Evolutionary conservation across 2,888 invertebrate genomes (phyloP).

Genomic region (Volucella inanis): DNA sequence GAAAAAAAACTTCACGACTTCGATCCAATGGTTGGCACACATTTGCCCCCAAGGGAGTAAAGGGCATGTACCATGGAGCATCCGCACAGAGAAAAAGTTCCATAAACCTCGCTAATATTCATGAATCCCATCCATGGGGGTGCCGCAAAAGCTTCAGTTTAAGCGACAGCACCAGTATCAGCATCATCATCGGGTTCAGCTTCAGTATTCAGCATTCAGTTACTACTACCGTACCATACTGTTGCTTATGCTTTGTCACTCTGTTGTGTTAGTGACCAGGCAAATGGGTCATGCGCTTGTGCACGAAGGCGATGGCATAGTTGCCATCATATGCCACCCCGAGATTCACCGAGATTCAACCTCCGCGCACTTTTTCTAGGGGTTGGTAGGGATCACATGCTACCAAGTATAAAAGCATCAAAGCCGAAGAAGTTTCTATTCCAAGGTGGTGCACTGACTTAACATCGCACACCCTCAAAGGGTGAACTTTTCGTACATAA

Average conservation of each 20-base stretch:
- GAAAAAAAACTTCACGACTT: conserved; percentile 56
- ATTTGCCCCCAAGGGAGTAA: conserved; percentile 75
- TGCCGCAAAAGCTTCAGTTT: conserved; percentile 37
- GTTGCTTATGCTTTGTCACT: conserved; percentile 51
- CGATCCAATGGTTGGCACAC: conserved; percentile 72
- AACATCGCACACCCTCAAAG: conserved; percentile 73
- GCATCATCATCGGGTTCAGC: background rate
- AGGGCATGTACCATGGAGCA: conserved; percentile 74
- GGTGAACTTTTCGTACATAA: conserved; percentile 70
- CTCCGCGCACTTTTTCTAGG: conserved; percentile 66
- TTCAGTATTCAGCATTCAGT: background rate
- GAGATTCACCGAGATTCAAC: conserved; percentile 71
- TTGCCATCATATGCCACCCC: conserved; percentile 67
- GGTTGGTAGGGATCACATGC: conserved; percentile 74
- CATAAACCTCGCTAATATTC: conserved; percentile 74
- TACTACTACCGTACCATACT: background rate
- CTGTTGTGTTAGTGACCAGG: conserved; percentile 67
- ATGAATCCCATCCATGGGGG: conserved; percentile 56
- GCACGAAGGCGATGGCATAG: conserved; percentile 65
- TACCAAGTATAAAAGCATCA: conserved; percentile 58
- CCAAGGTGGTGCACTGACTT: conserved; percentile 75
- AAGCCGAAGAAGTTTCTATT: conserved; percentile 72
- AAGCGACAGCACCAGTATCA: no score
- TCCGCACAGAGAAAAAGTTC: conserved; percentile 71
- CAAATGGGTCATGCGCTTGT: conserved; percentile 73